Base-by-base conservation (phyloP, 2,113 vertebrate species). In the Leptocoma aspasia region DNA sequence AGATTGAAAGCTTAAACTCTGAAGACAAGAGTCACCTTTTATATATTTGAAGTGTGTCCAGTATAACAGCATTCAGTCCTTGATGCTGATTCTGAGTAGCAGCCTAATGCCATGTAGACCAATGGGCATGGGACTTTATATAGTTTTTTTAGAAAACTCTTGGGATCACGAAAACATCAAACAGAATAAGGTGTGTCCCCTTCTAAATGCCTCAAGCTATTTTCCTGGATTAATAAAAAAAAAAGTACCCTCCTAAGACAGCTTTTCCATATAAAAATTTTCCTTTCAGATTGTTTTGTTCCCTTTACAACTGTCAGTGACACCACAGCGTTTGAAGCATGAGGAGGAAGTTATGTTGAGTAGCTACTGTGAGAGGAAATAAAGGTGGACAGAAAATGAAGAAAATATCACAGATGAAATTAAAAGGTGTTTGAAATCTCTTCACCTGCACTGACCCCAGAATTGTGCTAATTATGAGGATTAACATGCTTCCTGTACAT, bases 401-500 rank as follows among this genome's bases (percentile, higher is more conserved):
- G 69, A 68, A 89, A 96, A 82, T 53, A 85, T 86, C 49, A 5
- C 44, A 68, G 95, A 75, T 90, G 92, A 94, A 96, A 90, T 91
- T 96, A 77, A 96, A 91, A 97, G 83, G 63, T 92, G 76, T 81
- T 81, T 82, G 31, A 84, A 89, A 78, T 30, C 64, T 94, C 68
- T 89, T 97, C 60, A 81, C 90, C 91, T 72, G 45, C 35, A 41
- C 13, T 93, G 94, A 95, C 76, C 81, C 27, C 52, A 85, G 90
- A 91, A 95, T 60, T 77, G 57, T 87, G 84, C 35, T 96, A 96
- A 96, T 97, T 95, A 93, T 85, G 86, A 90, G 82, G 66, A 97
- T 95, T 97, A 97, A 60, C 86, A 92, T 57, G 68, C 56, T 90
- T 96, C 82, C 92, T 87, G 76, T 61, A 49, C 23, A n/a, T 75